Base-by-base conservation (phyloP, 2,888 invertebrate genomes). In the Drosophila anomalata region DNA sequence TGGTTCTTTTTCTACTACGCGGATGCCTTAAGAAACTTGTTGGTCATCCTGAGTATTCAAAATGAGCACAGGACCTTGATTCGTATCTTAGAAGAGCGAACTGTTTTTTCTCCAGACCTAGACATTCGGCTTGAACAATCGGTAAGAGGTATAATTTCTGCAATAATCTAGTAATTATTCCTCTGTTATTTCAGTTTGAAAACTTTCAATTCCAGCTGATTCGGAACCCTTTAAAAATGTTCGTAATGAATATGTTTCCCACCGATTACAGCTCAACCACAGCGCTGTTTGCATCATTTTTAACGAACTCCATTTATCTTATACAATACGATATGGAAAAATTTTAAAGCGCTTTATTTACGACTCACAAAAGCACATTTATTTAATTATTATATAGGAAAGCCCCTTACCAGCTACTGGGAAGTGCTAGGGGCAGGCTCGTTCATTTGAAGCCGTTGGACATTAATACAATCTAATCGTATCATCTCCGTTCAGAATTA, bases 321-420 rank as follows among this genome's bases (percentile, higher is more conserved):
- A 82, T 82, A 44, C 88, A 82, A 55, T 66, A 72, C 22, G 82
- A 82, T 31, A 59, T 80, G 2, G 50, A 68, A 31, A 44, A 70
- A 31, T 73, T 55, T 17, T 39, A 42, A 33, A 31, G 22, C 4
- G 0, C 3, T 3, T 24, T 4, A 24, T 24, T 5, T 24, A 3
- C 22, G 22, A 24, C 0, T 4, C 3, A 24, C 4, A 24, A 24
- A 24, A 24, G 22, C 22, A 24, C 7, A 26, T 26, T 26, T 7
- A 26, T 26, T 26, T 26, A 26, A 26, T 26, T 7, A 7, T 26
- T 26, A 1, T 26, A 26, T 2, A 8, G 26, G 8, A 8, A 26
- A 26, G 26, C 9, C 2, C 29, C 9, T 29, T 24, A 5, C 5
- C 22, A 24, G 22, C 22, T 4, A 24, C 22, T 24, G 5, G 22